Conservation (phyloP, 2,797 vertebrate genomes). For the Microtus agrestis region DNA sequence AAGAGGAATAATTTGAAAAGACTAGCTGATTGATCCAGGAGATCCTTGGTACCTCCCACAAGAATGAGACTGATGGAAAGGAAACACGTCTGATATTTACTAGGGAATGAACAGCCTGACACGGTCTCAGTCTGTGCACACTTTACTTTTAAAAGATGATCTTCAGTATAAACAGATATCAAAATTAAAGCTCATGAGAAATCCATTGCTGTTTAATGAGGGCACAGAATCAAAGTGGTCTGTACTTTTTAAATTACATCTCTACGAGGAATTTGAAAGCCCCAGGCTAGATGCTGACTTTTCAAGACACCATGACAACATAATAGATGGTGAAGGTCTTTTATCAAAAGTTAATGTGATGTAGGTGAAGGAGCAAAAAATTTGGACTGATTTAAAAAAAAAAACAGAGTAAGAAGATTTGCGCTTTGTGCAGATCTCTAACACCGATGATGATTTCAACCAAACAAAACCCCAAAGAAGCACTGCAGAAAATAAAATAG, state of each 20-base stretch:
- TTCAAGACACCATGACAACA: constrained; percentile 27
- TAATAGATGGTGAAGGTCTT: neutral
- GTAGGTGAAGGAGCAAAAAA: neutral
- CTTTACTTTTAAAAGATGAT: constrained; percentile 68
- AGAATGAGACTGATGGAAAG: constrained; percentile 7
- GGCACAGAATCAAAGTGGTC: neutral
- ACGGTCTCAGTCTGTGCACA: constrained; percentile 7
- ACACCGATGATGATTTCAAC: constrained; percentile 20
- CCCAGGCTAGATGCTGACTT: neutral
- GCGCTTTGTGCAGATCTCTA: constrained; percentile 12
- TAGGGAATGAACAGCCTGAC: neutral
- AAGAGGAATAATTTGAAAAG: constrained; percentile 46
- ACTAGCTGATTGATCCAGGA: neutral
- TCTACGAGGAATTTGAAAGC: neutral
- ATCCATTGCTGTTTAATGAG: constrained; percentile 57
- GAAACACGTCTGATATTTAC: constrained; percentile 39
- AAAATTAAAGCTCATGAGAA: constrained; percentile 78
- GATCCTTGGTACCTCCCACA: neutral
- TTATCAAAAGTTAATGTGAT: neutral
- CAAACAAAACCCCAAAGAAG: constrained; percentile 2
- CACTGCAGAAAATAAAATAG: constrained; percentile 20
- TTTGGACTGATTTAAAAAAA: constrained; percentile 33
- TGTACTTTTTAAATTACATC: constrained; percentile 43
- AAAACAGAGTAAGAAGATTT: constrained; percentile 39
- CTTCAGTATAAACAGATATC: constrained; percentile 72